Percentiles rank a stretch among this genome's conserved stretches.
Conservation (phyloP, 2,113 vertebrate genomes). For the Toxostoma redivivum region DNA sequence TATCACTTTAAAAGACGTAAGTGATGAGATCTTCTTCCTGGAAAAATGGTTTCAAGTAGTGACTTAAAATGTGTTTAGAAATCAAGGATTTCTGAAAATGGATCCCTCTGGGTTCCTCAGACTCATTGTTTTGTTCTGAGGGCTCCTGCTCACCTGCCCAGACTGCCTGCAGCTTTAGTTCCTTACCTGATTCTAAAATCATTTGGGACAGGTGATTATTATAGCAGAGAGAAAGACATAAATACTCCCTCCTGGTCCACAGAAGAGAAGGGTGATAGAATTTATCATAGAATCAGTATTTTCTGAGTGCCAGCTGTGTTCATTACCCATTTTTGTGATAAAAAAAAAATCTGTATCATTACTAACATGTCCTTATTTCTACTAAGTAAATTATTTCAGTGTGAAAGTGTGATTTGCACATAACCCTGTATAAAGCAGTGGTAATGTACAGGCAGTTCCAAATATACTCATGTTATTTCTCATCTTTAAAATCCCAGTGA, state of each 20-base stretch:
- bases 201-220: background rate
- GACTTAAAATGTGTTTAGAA: background rate
- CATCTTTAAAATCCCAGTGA: background rate
- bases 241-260: background rate
- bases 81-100: background rate
- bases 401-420: background rate
- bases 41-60: background rate
- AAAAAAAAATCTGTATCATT: background rate
- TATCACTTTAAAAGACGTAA: background rate
- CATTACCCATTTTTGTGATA: background rate
- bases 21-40: background rate
- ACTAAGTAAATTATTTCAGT: background rate
- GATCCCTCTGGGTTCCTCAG: background rate
- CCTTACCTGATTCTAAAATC: background rate
- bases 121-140: background rate
- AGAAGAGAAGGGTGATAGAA: background rate
- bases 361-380: background rate
- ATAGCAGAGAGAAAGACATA: background rate
- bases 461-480: background rate
- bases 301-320: background rate
- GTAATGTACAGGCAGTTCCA: background rate
- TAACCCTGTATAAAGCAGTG: background rate
- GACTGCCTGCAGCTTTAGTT: background rate
- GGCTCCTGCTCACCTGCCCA: background rate
- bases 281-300: background rate